These are phyloP conservation scores for Euphydryas editha DNA, from an alignment of 2,888 invertebrate genomes.

Conservation along the genomic window DNA sequence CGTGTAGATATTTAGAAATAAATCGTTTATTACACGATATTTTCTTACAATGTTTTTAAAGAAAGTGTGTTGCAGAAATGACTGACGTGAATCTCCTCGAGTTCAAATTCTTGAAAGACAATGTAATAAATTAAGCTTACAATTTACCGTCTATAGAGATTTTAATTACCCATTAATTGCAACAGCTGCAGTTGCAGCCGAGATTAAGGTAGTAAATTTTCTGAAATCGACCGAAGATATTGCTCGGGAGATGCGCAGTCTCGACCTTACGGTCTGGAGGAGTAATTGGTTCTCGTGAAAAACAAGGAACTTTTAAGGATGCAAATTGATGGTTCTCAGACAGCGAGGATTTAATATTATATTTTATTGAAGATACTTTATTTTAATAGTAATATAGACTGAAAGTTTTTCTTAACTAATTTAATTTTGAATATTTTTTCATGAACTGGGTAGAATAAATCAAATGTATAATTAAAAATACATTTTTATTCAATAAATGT, in stretches of 20 bases:
- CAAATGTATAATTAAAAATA: too few relatives aligned
- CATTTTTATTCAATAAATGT: too few relatives aligned
- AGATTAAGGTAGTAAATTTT: slow-evolving; percentile 39
- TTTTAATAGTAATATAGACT: too few relatives aligned
- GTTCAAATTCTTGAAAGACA: not conserved
- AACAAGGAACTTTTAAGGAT: slow-evolving; percentile 31
- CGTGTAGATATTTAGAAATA: too few relatives aligned
- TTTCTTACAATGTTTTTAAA: too few relatives aligned
- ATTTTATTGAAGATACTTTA: slow-evolving; percentile 16
- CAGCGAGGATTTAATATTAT: slow-evolving; percentile 4
- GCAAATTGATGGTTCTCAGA: slow-evolving; percentile 30
- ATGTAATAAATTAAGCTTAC: not conserved
- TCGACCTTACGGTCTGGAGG: slow-evolving; percentile 54
- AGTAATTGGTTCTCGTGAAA: slow-evolving; percentile 46
- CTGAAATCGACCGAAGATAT: slow-evolving; percentile 38
- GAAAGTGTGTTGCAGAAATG: too few relatives aligned
- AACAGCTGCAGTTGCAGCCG: slow-evolving; percentile 32
- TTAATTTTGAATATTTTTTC: too few relatives aligned
- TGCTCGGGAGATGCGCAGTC: slow-evolving; percentile 37
- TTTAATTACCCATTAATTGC: slow-evolving; percentile 28
- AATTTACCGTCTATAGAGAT: slow-evolving; percentile 1
- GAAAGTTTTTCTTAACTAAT: too few relatives aligned
- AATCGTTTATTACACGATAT: too few relatives aligned
- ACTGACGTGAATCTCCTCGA: not conserved
- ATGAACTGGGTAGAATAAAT: too few relatives aligned